These are phyloP conservation scores for Dolichotis patagonum DNA, from an alignment of 2,113 vertebrate species.

Conservation along the genomic window DNA sequence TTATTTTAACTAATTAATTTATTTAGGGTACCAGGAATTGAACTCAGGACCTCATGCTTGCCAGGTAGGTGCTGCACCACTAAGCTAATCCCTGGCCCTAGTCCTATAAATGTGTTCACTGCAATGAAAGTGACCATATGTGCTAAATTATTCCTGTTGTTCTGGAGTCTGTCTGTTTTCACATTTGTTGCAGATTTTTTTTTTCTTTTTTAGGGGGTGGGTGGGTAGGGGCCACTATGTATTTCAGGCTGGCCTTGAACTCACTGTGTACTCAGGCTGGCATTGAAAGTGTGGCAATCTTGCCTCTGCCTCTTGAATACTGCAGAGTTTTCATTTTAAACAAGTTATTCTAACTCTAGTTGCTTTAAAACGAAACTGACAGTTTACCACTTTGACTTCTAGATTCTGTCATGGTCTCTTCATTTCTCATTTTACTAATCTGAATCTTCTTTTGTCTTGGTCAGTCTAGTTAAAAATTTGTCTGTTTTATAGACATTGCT, in stretches of 20 bases:
- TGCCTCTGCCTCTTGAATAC: not conserved
- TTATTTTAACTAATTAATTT: not conserved
- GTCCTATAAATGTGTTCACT: not conserved
- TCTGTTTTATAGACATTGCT: not conserved
- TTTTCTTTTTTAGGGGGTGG: not conserved
- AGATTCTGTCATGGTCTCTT: not conserved
- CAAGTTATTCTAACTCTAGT: not conserved
- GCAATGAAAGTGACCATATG: not conserved
- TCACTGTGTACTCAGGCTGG: not conserved
- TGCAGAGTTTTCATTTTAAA: not conserved
- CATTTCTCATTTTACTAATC: not conserved
- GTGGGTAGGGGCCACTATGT: no score
- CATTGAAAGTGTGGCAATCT: not conserved
- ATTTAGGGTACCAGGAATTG: no score
- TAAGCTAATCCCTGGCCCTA: no score
- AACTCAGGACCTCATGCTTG: no score
- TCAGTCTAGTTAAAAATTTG: not conserved
- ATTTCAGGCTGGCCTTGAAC: no score
- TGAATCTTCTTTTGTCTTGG: no score
- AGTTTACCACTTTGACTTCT: not conserved
- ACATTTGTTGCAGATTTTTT: not conserved
- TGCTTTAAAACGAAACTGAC: not conserved
- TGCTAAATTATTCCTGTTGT: not conserved
- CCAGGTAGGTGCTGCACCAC: no score
- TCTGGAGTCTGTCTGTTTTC: not conserved